Percentiles rank a stretch among this genome's conserved stretches.
These are phyloP conservation scores for Reticulitermes speratus DNA, from an alignment of 1,140 invertebrate genomes.

Conservation along the genomic window DNA sequence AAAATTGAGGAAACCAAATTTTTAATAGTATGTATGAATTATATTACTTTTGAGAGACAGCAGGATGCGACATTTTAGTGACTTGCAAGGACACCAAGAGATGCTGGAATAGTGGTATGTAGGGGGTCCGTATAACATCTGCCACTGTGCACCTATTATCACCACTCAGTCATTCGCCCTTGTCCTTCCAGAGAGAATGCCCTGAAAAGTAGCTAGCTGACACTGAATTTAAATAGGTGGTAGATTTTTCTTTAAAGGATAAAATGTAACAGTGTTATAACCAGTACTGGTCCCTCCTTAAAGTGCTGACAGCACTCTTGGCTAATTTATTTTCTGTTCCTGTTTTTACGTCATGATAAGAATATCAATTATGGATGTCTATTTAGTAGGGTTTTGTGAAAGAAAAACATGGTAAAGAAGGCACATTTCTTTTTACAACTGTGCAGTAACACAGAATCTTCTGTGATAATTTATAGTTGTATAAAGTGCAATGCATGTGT, in stretches of 20 bases:
- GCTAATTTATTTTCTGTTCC: too few species aligned
- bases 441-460: too few species aligned
- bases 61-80: background rate
- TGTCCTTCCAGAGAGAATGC: background rate
- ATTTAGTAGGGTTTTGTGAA: too few species aligned
- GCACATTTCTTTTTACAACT: too few species aligned
- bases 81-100: background rate
- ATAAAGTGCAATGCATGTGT: too few species aligned
- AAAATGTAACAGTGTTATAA: background rate
- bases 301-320: too few species aligned
- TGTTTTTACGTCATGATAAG: too few species aligned
- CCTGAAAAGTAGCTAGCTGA: background rate
- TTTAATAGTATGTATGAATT: background rate
- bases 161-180: background rate
- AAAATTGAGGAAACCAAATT: background rate
- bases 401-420: too few species aligned
- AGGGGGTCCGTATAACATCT: background rate
- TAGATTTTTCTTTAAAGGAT: background rate
- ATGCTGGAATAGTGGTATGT: background rate
- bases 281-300: too few species aligned
- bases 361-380: too few species aligned
- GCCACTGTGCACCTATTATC: background rate
- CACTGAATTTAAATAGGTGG: background rate
- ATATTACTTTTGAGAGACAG: background rate
- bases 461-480: too few species aligned